Evolutionary conservation across 2,113 vertebrate genomes (phyloP).

Genomic region (Misgurnus anguillicaudatus): DNA sequence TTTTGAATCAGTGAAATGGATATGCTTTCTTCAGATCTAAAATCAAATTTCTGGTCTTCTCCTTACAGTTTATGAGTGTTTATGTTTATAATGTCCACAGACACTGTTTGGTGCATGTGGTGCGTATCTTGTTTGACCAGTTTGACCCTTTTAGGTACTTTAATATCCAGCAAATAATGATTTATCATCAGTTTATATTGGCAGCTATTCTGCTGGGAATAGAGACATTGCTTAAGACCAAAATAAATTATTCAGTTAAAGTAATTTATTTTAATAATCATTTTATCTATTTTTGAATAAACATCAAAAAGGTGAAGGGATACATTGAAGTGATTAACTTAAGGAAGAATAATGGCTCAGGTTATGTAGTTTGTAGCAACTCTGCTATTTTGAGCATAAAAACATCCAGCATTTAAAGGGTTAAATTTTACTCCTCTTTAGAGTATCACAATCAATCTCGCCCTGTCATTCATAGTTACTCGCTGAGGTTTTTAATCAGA

Average conservation of each 20-base stretch:
- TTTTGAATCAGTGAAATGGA: too few relatives aligned
- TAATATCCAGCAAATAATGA: not conserved
- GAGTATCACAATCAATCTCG: slow-evolving; percentile 55
- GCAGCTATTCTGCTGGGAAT: not conserved
- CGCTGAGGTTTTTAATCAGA: not conserved
- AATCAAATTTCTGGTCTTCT: not conserved
- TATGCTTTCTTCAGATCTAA: not conserved
- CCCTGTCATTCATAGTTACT: slow-evolving; percentile 62
- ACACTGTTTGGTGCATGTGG: not conserved
- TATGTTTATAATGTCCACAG: not conserved
- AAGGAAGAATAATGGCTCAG: not conserved
- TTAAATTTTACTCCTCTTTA: slow-evolving; percentile 56
- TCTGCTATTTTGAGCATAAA: slow-evolving; percentile 42
- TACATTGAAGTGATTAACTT: slow-evolving; percentile 23
- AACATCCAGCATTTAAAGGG: slow-evolving; percentile 58
- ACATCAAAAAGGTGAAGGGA: not conserved
- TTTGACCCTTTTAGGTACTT: slow-evolving; percentile 61
- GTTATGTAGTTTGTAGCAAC: not conserved
- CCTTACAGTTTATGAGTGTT: not conserved
- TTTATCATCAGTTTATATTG: not conserved
- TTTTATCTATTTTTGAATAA: not conserved
- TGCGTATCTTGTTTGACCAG: not conserved
- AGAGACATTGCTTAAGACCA: not conserved
- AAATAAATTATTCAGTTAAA: not conserved
- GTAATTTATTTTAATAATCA: not conserved